phyloP scores from a whole-genome alignment of 2,797 vertebrate genomes.

The Anniella stebbinsi region DNA sequence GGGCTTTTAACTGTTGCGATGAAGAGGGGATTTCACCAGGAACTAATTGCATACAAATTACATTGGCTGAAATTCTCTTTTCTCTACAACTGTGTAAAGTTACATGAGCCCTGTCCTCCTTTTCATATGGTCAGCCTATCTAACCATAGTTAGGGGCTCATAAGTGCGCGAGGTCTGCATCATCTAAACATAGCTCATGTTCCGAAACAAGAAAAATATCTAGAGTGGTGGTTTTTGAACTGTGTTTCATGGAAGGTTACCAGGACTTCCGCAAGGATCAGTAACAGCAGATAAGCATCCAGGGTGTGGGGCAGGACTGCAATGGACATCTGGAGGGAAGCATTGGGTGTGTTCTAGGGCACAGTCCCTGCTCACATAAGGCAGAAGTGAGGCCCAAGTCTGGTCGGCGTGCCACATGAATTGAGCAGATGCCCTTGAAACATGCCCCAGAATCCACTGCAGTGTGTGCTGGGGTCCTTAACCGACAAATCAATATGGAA shows the following conservation, averaged over 20 bases:
- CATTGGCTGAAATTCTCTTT: no score
- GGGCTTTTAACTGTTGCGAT: no score
- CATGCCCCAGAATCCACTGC: neutral
- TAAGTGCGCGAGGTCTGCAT: neutral
- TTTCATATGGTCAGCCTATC: no score
- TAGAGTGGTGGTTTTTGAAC: neutral
- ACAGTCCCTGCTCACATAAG: neutral
- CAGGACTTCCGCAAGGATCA: no score
- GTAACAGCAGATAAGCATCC: neutral
- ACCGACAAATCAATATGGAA: neutral
- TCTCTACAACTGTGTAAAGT: no score
- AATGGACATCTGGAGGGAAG: neutral
- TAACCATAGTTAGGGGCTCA: neutral
- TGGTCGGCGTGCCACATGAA: neutral
- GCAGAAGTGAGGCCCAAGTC: neutral
- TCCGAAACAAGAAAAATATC: neutral
- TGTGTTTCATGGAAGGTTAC: neutral
- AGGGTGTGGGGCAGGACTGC: neutral
- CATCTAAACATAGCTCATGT: neutral
- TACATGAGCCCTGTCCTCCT: no score
- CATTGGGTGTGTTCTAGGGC: accelerated
- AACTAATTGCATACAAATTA: no score
- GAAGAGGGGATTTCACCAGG: no score
- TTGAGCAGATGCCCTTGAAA: neutral
- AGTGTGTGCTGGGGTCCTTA: neutral